Conservation (phyloP, 1,140 invertebrate species). For the Antheraea mylitta region DNA sequence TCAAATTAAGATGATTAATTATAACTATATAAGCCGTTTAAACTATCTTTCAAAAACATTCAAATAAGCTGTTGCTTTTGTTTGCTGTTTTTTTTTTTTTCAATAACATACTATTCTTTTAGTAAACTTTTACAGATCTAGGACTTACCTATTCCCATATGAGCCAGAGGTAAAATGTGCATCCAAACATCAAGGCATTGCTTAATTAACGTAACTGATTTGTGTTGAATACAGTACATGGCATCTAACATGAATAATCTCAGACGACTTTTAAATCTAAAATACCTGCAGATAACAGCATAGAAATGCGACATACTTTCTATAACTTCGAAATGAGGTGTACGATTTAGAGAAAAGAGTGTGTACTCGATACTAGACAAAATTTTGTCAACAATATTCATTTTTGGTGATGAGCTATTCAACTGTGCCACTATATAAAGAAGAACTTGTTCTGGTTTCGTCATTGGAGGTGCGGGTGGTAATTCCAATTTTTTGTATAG, state of each 20-base stretch:
- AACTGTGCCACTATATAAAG: slow-evolving; percentile 53
- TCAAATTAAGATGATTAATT: too few species aligned
- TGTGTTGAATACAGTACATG: slow-evolving; percentile 71
- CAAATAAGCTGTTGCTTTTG: too few species aligned
- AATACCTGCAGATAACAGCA: slow-evolving; percentile 60
- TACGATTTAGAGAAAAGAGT: slow-evolving; percentile 58
- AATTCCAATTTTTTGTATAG: slow-evolving; percentile 44
- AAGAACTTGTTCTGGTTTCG: slow-evolving; percentile 60
- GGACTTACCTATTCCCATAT: slow-evolving; percentile 57
- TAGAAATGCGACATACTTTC: slow-evolving; percentile 68
- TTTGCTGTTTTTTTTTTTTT: too few species aligned
- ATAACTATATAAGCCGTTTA: too few species aligned
- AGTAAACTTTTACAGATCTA: neutral
- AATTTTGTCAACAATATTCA: slow-evolving; percentile 35
- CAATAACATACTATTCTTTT: neutral
- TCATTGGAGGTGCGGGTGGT: slow-evolving; percentile 53
- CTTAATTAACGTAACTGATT: slow-evolving; percentile 57
- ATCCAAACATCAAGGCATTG: slow-evolving; percentile 68
- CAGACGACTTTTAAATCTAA: slow-evolving; percentile 52
- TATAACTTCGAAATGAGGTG: slow-evolving; percentile 53
- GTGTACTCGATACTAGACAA: slow-evolving; percentile 60
- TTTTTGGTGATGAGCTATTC: slow-evolving; percentile 17
- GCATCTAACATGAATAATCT: slow-evolving; percentile 67
- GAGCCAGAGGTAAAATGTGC: slow-evolving; percentile 59
- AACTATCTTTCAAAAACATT: too few species aligned